These are phyloP conservation scores for Chiridota heheva DNA, from an alignment of 35 echinoderm and acorn worm species.

Conservation along the genomic window DNA sequence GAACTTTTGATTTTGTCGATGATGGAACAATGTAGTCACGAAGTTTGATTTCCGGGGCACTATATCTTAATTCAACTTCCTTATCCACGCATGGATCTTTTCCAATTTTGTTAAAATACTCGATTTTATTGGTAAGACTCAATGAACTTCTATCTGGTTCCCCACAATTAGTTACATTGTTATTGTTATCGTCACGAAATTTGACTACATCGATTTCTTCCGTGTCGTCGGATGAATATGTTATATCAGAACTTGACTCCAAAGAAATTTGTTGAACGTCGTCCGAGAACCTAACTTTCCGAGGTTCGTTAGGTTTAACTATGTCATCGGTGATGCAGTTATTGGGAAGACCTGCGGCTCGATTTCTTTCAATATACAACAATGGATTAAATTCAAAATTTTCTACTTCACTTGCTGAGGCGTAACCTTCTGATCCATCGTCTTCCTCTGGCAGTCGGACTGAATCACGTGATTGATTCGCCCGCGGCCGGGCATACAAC, in stretches of 20 bases:
- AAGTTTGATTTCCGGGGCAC: neutral
- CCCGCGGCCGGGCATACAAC: constrained; percentile 9
- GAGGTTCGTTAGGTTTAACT: neutral
- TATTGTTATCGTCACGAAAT: neutral
- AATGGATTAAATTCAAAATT: constrained; percentile 83
- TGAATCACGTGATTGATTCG: constrained; percentile 43
- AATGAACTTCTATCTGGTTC: constrained; percentile 25
- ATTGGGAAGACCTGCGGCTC: constrained; percentile 42
- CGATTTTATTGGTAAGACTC: constrained; percentile 40
- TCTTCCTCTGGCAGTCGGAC: constrained; percentile 80
- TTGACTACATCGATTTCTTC: constrained; percentile 48
- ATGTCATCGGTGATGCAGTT: constrained; percentile 43
- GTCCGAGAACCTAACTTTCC: constrained; percentile 82
- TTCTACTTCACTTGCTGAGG: constrained; percentile 76
- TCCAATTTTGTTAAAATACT: constrained; percentile 49
- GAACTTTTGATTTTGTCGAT: constrained; percentile 51
- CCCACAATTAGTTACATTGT: neutral
- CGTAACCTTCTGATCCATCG: constrained; percentile 85
- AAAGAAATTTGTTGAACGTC: constrained; percentile 62
- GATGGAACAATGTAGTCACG: neutral
- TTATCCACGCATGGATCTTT: neutral
- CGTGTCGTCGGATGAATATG: too few species aligned
- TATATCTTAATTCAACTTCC: neutral
- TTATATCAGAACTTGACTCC: too few species aligned
- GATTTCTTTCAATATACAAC: constrained; percentile 73